Conservation (phyloP, 2,888 invertebrate species). For the Tromatobia lineatoria region DNA sequence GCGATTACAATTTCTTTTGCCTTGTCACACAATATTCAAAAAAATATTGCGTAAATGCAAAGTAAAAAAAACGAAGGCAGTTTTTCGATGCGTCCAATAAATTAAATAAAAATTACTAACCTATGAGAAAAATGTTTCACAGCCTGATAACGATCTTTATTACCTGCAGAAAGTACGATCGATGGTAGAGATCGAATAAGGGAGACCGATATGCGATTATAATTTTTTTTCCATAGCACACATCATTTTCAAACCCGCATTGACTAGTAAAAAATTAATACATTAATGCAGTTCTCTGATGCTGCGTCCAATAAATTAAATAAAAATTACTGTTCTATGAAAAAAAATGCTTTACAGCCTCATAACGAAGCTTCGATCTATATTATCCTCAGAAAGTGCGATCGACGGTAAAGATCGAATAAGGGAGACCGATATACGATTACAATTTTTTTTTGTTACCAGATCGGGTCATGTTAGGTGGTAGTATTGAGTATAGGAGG, state of each 20-base stretch:
- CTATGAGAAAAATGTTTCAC: background rate
- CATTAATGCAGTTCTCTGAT: too few species aligned
- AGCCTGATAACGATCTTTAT: conserved; percentile 2
- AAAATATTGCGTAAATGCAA: too few species aligned
- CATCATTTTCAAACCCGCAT: too few species aligned
- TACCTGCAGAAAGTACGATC: background rate
- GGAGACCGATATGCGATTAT: conserved; percentile 3
- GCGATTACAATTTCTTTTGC: background rate
- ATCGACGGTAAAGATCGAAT: conserved; percentile 5
- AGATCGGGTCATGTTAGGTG: background rate
- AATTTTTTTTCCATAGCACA: background rate
- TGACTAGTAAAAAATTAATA: too few species aligned
- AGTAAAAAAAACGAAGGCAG: too few species aligned
- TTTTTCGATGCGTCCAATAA: too few species aligned
- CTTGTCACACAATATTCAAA: too few species aligned
- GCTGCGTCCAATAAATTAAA: too few species aligned
- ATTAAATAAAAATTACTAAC: too few species aligned
- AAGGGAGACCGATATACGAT: conserved; percentile 19
- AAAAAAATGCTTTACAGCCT: background rate
- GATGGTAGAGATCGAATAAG: background rate
- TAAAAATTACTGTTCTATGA: background rate
- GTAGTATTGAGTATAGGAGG: conserved; percentile 4
- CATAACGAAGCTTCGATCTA: conserved; percentile 1
- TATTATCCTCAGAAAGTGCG: background rate
- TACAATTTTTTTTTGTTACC: background rate